These are phyloP conservation scores for Ptilodon capucinus DNA, from an alignment of 2,888 invertebrate species.

Conservation along the genomic window DNA sequence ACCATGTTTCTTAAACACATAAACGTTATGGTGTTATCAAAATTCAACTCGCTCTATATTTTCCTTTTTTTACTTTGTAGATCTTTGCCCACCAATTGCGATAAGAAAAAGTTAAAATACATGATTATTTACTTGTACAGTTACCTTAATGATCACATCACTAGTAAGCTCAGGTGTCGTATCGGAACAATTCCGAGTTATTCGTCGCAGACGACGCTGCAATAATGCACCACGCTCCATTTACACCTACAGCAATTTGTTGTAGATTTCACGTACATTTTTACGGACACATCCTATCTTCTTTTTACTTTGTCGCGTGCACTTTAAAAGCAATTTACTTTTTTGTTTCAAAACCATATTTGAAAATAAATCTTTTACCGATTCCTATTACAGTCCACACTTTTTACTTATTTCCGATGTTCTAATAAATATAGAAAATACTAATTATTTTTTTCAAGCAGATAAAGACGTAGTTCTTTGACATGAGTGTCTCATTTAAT, in stretches of 20 bases:
- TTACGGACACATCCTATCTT: constrained; percentile 41
- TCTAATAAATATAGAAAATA: too few relatives aligned
- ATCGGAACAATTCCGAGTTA: constrained; percentile 58
- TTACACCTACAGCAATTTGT: constrained; percentile 65
- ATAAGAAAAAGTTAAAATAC: too few relatives aligned
- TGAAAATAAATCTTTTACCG: not conserved
- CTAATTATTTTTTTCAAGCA: too few relatives aligned
- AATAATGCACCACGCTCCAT: constrained; percentile 58
- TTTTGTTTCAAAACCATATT: not conserved
- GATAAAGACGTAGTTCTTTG: too few relatives aligned
- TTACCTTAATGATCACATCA: constrained; percentile 3
- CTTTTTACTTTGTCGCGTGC: constrained; percentile 41
- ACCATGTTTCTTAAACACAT: too few relatives aligned
- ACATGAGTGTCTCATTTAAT: too few relatives aligned
- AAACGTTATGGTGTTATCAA: too few relatives aligned
- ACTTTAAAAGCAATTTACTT: constrained; percentile 47
- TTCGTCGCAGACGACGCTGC: constrained; percentile 28
- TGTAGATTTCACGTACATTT: constrained; percentile 59
- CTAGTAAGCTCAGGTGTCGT: constrained; percentile 53
- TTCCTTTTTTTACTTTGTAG: not conserved
- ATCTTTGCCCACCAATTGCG: too few relatives aligned
- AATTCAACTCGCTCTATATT: too few relatives aligned
- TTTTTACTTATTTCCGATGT: too few relatives aligned
- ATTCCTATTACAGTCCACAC: too few relatives aligned
- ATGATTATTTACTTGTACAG: not conserved